phyloP scores from a whole-genome alignment of 2,113 vertebrate species.

The Phaetusa simplex region DNA sequence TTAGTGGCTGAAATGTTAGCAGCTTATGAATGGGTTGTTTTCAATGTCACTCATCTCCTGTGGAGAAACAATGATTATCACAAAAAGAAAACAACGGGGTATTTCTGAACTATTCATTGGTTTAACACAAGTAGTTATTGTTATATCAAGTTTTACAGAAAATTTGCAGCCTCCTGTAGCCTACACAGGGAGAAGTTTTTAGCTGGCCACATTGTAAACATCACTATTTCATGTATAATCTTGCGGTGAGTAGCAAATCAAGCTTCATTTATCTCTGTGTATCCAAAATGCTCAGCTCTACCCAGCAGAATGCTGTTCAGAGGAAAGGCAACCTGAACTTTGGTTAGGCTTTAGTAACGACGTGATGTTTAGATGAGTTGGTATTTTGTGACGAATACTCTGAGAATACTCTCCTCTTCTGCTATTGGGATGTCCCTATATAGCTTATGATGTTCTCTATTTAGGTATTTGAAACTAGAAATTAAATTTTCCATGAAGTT shows the following conservation, averaged over 20 bases:
- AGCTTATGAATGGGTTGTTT: background rate
- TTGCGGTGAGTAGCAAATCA: background rate
- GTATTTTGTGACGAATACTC: background rate
- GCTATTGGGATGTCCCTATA: background rate
- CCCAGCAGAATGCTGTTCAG: background rate
- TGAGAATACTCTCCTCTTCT: background rate
- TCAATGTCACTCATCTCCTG: background rate
- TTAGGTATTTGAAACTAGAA: background rate
- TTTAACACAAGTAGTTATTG: background rate
- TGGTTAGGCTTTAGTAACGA: background rate
- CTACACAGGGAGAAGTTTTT: background rate
- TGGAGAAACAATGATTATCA: background rate
- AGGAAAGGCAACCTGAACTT: background rate
- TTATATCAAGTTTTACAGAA: background rate
- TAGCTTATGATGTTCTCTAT: background rate
- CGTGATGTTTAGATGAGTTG: background rate
- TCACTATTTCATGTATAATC: background rate
- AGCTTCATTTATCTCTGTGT: background rate
- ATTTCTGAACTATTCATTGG: background rate
- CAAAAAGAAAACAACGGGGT: background rate
- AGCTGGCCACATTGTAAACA: background rate
- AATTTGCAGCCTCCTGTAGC: background rate
- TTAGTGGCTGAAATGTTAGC: background rate
- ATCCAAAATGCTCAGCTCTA: background rate
- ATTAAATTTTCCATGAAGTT: background rate